Conservation (phyloP, 2,888 invertebrate genomes). For the Drosophila borborema region DNA sequence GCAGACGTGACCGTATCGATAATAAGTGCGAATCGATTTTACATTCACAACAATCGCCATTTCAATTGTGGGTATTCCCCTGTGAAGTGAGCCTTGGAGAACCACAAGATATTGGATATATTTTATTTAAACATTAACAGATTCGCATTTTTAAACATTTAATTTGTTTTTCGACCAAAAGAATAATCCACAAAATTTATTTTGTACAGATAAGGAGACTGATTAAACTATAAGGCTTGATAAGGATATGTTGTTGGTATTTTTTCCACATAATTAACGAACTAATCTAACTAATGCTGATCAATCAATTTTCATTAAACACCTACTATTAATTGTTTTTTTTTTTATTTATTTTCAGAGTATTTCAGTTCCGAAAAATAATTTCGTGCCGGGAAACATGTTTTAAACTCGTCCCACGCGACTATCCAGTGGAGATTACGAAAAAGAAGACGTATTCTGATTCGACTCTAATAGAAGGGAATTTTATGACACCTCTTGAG, state of each 20-base stretch:
- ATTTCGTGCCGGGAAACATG: slow-evolving; percentile 94
- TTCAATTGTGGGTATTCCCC: slow-evolving; percentile 20
- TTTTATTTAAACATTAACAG: neutral
- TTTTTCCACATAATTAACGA: neutral
- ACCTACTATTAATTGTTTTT: neutral
- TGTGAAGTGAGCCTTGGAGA: neutral
- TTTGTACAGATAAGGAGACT: neutral
- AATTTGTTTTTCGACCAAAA: neutral
- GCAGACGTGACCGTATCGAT: slow-evolving; percentile 25
- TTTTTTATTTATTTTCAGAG: slow-evolving; percentile 87
- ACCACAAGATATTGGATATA: neutral
- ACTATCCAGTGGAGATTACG: slow-evolving; percentile 94
- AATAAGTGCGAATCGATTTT: slow-evolving; percentile 15
- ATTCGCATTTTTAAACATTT: neutral
- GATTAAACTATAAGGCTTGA: neutral
- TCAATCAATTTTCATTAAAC: neutral
- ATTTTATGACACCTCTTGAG: slow-evolving; percentile 94
- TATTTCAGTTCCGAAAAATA: slow-evolving; percentile 95
- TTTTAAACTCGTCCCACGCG: slow-evolving; percentile 91
- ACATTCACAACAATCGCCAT: slow-evolving; percentile 17
- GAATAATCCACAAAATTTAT: neutral
- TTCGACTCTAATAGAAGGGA: slow-evolving; percentile 92
- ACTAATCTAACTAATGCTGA: neutral
- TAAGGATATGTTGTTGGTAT: slow-evolving; percentile 2
- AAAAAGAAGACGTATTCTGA: slow-evolving; percentile 92